Evolutionary conservation across 2,888 invertebrate species (phyloP).

Genomic region (Agrochola lychnidis): DNA sequence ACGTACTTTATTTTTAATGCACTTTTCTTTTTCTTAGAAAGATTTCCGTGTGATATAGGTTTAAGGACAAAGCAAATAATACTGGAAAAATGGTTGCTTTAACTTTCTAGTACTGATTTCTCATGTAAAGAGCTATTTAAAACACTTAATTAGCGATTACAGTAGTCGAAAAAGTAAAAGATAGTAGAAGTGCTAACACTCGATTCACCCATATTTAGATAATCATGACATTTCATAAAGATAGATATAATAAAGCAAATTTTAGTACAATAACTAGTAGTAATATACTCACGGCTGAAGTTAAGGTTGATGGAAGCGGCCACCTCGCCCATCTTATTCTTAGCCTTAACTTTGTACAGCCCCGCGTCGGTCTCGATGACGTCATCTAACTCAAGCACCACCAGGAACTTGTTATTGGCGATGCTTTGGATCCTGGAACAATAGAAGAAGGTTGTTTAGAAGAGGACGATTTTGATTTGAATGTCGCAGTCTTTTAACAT

Average conservation of each 20-base stretch:
- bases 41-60: not conserved
- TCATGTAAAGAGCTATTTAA: not conserved
- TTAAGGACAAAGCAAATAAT: not conserved
- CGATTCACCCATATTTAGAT: not conserved
- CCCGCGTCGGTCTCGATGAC: constrained; percentile 99
- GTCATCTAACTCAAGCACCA: constrained; percentile 98
- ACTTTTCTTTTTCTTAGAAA: not conserved
- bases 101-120: not conserved
- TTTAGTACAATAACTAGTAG: not conserved
- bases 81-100: not conserved
- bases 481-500: not conserved
- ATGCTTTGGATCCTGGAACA: constrained; percentile 94
- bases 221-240: not conserved
- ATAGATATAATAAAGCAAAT: not conserved
- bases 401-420: constrained; percentile 96
- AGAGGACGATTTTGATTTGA: not conserved
- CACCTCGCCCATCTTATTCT: constrained; percentile 99
- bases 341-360: constrained; percentile 98
- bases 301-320: constrained; percentile 99
- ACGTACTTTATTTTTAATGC: not conserved
- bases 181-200: not conserved
- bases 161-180: not conserved
- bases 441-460: constrained; percentile 9
- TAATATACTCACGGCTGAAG: constrained; percentile 97
- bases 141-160: not conserved